A percentile compares a stretch with the other conserved stretches of the same genome.
phyloP scores from a whole-genome alignment of 2,888 invertebrate species.

The Eupithecia tripunctaria region DNA sequence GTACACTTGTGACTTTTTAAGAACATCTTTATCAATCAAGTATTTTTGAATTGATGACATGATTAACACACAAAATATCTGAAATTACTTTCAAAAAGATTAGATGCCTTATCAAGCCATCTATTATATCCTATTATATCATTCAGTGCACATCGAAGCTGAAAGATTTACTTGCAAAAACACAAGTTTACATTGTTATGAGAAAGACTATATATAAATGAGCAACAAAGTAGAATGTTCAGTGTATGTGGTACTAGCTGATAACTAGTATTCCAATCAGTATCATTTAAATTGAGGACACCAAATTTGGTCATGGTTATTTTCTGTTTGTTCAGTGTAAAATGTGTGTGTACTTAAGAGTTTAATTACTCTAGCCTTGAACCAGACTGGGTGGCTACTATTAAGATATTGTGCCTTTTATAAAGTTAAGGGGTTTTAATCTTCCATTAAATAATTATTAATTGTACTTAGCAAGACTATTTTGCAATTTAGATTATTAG shows the following conservation, averaged over 20 bases:
- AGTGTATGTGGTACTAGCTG: background rate
- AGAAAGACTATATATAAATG: background rate
- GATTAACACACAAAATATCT: background rate
- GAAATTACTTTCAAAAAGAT: background rate
- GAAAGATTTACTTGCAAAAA: background rate
- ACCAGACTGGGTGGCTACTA: slow-evolving; percentile 23
- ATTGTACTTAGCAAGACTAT: slow-evolving; percentile 28
- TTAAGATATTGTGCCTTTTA: slow-evolving; percentile 16
- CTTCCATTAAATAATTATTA: slow-evolving; percentile 10
- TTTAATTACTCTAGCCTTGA: slow-evolving; percentile 34
- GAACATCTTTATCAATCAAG: background rate
- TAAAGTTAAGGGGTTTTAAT: slow-evolving; percentile 17
- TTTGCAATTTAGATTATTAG: slow-evolving; percentile 22
- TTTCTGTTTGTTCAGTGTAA: slow-evolving; percentile 39
- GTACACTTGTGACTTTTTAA: background rate
- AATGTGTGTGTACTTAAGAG: slow-evolving; percentile 9
- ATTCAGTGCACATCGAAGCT: background rate
- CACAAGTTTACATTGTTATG: background rate
- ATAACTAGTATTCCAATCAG: slow-evolving; percentile 4
- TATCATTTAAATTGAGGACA: slow-evolving; percentile 44
- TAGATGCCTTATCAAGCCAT: background rate
- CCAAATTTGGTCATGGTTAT: slow-evolving; percentile 50
- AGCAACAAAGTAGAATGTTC: background rate
- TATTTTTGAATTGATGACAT: background rate
- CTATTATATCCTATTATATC: background rate